Evolutionary conservation across 2,113 vertebrate genomes (phyloP), one percentile per base, ranked within the genome.

Genomic region (Lagopus leucura): DNA sequence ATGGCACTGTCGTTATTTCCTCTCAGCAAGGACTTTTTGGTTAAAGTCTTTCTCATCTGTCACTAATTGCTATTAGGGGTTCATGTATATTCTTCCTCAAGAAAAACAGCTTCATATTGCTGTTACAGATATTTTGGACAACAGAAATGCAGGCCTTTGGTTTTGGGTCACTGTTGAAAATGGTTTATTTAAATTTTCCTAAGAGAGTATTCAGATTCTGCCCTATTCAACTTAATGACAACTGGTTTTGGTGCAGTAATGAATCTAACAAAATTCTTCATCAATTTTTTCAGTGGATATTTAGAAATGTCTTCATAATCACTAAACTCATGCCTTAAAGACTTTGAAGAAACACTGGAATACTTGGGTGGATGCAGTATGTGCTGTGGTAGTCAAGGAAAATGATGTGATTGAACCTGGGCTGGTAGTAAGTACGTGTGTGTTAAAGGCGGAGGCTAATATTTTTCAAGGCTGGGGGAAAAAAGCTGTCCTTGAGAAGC

Each of bases 31-130:
- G n/a, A 85, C 9, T 57, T 81, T 17, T 81, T 17, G 7, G 16
- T 89, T 70, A 15, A 17, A 16, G 11, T 86, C 25, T 50, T 92
- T 27, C 12, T 84, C 22, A 27, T 64, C 28, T 57, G 32, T 73
- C 30, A 28, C 43, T 70, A 90, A 45, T 21, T 82, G 79, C 48
- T 3, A 13, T 69, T 96, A 83, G 3, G 7, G 54, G 57, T 67
- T 69, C 0, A 19, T 66, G 25, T 95, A 13, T 95, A 96, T 94
- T 86, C 93, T 69, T 94, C 88, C 48, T 97, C 69, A 88, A 93
- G 96, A 94, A 95, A 97, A 95, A 96, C 76, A 25, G 55, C 81
- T 73, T 83, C 47, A 3, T 95, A 80, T 91, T 81, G 95, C 84
- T 40, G 79, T 72, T 96, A 28, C 18, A 85, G 70, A 22, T 95